A percentile compares a stretch with the other conserved stretches of the same genome.
Evolutionary conservation across 2,888 invertebrate species (phyloP).

Genomic region (Romanomermis culicivorax): DNA sequence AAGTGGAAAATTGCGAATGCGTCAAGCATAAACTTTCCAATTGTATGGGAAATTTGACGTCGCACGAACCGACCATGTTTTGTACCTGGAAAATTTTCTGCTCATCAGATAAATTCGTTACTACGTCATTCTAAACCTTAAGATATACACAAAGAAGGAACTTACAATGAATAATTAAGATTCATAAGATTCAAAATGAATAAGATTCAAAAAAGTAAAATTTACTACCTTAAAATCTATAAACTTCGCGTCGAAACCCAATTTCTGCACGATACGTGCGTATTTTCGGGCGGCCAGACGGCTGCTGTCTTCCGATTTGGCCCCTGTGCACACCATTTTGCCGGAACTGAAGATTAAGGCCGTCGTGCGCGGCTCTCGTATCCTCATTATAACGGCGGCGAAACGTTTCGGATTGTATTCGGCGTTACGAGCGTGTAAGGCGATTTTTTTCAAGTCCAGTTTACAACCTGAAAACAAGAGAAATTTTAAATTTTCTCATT

Average conservation of each 20-base stretch:
- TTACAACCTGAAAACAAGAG: slow-evolving; percentile 45
- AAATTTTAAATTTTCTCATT: too few relatives aligned
- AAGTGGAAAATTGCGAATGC: slow-evolving; percentile 58
- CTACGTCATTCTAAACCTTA: too few relatives aligned
- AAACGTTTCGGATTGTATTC: slow-evolving; percentile 98
- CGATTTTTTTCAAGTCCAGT: slow-evolving; percentile 84
- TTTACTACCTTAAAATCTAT: slow-evolving; percentile 28
- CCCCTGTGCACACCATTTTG: slow-evolving; percentile 69
- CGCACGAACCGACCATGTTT: slow-evolving; percentile 67
- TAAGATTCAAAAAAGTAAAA: too few relatives aligned
- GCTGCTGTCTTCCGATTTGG: slow-evolving; percentile 59
- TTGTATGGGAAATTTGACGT: slow-evolving; percentile 61
- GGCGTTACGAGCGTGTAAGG: slow-evolving; percentile 87
- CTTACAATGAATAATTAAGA: too few relatives aligned
- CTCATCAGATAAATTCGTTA: too few relatives aligned
- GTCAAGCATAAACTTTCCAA: slow-evolving; percentile 56
- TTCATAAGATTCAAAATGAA: too few relatives aligned
- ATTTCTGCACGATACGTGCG: slow-evolving; percentile 56
- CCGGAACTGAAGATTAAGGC: slow-evolving; percentile 61
- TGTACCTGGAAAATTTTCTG: slow-evolving; percentile 61
- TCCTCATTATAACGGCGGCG: slow-evolving; percentile 90
- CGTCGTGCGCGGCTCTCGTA: slow-evolving; percentile 56
- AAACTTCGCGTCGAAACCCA: slow-evolving; percentile 43
- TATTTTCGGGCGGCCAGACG: slow-evolving; percentile 56
- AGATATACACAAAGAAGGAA: slow-evolving; percentile 23